Percentiles rank a stretch among this genome's conserved stretches.
phyloP scores from a whole-genome alignment of 2,888 invertebrate genomes.

The Sabatieria punctata region DNA sequence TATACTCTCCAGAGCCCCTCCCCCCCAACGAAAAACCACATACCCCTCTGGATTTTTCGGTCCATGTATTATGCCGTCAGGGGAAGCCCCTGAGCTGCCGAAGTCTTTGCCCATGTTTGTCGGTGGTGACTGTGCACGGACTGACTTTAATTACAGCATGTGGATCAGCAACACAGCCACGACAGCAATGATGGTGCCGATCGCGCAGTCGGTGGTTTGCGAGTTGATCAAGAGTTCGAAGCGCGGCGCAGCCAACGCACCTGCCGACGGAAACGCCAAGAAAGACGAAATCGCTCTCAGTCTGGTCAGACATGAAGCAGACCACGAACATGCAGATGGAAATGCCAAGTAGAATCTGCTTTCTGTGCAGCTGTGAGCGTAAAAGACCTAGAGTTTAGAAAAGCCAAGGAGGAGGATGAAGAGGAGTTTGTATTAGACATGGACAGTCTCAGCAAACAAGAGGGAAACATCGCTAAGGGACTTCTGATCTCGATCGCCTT shows the following conservation, averaged over 20 bases:
- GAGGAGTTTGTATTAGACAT: background rate
- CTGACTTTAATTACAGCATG: slow-evolving; percentile 23
- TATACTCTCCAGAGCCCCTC: no score
- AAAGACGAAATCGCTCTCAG: background rate
- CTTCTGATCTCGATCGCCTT: slow-evolving; percentile 22
- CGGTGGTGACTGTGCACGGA: no score
- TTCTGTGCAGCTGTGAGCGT: no score
- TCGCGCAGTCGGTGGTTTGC: slow-evolving; percentile 16
- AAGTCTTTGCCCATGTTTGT: no score
- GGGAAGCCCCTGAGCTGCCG: no score
- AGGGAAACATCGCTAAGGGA: slow-evolving; percentile 18
- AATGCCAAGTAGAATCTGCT: no score
- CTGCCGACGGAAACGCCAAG: background rate
- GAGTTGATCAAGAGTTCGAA: slow-evolving; percentile 13
- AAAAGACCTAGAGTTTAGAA: no score
- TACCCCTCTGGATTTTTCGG: no score
- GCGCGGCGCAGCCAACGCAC: background rate
- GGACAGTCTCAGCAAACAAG: slow-evolving; percentile 9
- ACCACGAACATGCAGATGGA: background rate
- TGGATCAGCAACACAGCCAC: slow-evolving; percentile 38
- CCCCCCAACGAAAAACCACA: no score
- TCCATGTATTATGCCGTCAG: no score
- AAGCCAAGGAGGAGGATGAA: background rate
- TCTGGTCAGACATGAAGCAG: background rate
- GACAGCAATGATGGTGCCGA: slow-evolving; percentile 25